Evolutionary conservation across 1,140 invertebrate species (phyloP).

Genomic region (Xylocopa sonorina): DNA sequence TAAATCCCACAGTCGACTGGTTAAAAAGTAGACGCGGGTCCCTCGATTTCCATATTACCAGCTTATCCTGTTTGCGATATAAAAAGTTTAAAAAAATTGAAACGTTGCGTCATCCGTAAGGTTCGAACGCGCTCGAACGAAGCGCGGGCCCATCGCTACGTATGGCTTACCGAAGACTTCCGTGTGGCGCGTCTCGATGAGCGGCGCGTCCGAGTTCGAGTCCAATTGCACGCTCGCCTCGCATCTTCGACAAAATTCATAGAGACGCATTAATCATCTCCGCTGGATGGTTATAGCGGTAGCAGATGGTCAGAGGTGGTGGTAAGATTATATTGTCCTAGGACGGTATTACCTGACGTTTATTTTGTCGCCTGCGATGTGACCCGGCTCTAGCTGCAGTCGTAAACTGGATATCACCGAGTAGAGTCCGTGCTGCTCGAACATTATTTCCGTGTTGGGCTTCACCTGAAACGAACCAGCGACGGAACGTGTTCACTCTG

Average conservation of each 20-base stretch:
- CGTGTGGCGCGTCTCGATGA: conserved; percentile 68
- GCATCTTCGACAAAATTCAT: conserved; percentile 71
- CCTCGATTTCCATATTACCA: too few relatives aligned
- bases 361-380: conserved; percentile 76
- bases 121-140: too few relatives aligned
- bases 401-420: conserved; percentile 76
- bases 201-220: conserved; percentile 55
- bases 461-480: conserved; percentile 70
- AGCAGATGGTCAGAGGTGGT: background rate
- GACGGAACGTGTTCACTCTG: conserved; percentile 1
- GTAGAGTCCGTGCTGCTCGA: conserved; percentile 71
- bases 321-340: conserved; percentile 21
- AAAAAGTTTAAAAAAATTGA: too few relatives aligned
- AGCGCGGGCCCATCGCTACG: too few relatives aligned
- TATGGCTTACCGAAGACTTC: conserved; percentile 75
- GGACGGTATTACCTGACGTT: conserved; percentile 75
- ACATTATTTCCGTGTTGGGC: conserved; percentile 71
- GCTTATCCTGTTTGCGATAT: too few relatives aligned
- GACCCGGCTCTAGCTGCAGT: conserved; percentile 77
- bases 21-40: too few relatives aligned
- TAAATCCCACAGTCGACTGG: too few relatives aligned
- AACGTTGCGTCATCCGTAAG: too few relatives aligned
- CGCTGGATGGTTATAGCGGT: background rate
- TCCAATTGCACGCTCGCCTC: conserved; percentile 70
- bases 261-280: conserved; percentile 40